Evolutionary conservation across 2,888 invertebrate genomes (phyloP).

Genomic region (Leptopilina syphax): DNA sequence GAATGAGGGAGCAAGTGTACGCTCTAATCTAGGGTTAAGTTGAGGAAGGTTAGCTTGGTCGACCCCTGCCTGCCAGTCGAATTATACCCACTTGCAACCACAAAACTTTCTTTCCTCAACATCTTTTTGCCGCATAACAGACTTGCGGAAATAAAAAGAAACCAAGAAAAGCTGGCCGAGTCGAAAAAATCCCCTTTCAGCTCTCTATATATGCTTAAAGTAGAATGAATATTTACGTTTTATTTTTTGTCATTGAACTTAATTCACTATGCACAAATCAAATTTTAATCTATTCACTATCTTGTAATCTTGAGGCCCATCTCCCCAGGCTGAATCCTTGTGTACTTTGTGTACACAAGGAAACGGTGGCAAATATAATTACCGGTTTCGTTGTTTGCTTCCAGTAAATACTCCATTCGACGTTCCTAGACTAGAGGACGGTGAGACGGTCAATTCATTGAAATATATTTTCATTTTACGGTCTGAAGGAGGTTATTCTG

Average conservation of each 20-base stretch:
- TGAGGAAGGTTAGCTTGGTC: conserved; percentile 67
- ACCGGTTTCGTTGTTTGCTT: conserved; percentile 71
- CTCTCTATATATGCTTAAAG: too few relatives aligned
- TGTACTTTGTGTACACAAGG: conserved; percentile 66
- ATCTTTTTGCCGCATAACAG: conserved; percentile 13
- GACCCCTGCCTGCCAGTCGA: conserved; percentile 61
- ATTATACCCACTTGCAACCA: conserved; percentile 44
- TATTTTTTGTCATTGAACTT: too few relatives aligned
- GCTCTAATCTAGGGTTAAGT: conserved; percentile 70
- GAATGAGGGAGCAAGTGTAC: conserved; percentile 58
- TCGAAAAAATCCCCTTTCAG: too few relatives aligned
- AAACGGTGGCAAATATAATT: conserved; percentile 74
- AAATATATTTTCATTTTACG: too few relatives aligned
- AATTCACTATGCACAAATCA: too few relatives aligned
- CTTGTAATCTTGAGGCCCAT: background rate
- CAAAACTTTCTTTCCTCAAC: background rate
- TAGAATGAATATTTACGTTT: too few relatives aligned
- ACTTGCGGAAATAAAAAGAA: conserved; percentile 22
- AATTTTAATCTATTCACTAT: too few relatives aligned
- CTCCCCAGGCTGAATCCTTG: conserved; percentile 42
- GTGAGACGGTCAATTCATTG: conserved; percentile 57
- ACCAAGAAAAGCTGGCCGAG: background rate
- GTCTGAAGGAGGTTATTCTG: too few relatives aligned
- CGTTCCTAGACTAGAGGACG: conserved; percentile 54
- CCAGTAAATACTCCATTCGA: conserved; percentile 63